Evolutionary conservation across 2,888 invertebrate species (phyloP).

Genomic region (Dermolepida albohirtum): DNA sequence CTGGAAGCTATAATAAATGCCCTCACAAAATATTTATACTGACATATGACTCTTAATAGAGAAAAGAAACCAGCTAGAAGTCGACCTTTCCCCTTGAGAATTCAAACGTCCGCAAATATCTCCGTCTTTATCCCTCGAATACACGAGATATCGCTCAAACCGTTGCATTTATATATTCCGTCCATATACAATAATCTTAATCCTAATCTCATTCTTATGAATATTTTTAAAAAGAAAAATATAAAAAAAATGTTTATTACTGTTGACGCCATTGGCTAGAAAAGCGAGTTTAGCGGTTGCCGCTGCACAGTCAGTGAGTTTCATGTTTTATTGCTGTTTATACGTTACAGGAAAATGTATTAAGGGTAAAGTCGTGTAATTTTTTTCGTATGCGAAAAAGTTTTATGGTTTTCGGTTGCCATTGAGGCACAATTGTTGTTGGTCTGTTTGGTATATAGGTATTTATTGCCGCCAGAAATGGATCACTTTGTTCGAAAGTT

Average conservation of each 20-base stretch:
- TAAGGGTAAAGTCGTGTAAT: conserved; percentile 37
- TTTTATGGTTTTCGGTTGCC: conserved; percentile 35
- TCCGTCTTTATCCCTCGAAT: conserved; percentile 10
- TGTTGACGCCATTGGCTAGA: conserved; percentile 16
- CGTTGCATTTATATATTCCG: conserved; percentile 17
- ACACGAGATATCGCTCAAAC: conserved; percentile 1
- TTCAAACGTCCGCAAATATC: conserved; percentile 37
- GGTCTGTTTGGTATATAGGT: conserved; percentile 26
- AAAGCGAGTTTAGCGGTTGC: conserved; percentile 17
- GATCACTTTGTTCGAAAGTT: conserved; percentile 32
- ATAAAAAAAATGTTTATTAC: conserved; percentile 38
- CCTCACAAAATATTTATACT: conserved; percentile 64
- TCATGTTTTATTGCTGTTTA: conserved; percentile 42
- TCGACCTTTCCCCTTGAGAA: conserved; percentile 38
- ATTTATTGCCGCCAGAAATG: conserved; percentile 35
- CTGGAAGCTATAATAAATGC: conserved; percentile 58
- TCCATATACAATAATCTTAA: conserved; percentile 39
- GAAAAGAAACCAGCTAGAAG: conserved; percentile 48
- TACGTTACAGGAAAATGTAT: conserved; percentile 37
- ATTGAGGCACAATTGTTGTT: conserved; percentile 32
- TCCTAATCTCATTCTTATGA: conserved; percentile 44
- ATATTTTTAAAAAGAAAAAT: conserved; percentile 34
- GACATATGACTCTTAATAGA: conserved; percentile 62
- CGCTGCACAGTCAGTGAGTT: conserved; percentile 33
- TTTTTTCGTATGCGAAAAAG: conserved; percentile 35